Evolutionary conservation across 2,888 invertebrate genomes (phyloP).

Genomic region (Clanis bilineata): DNA sequence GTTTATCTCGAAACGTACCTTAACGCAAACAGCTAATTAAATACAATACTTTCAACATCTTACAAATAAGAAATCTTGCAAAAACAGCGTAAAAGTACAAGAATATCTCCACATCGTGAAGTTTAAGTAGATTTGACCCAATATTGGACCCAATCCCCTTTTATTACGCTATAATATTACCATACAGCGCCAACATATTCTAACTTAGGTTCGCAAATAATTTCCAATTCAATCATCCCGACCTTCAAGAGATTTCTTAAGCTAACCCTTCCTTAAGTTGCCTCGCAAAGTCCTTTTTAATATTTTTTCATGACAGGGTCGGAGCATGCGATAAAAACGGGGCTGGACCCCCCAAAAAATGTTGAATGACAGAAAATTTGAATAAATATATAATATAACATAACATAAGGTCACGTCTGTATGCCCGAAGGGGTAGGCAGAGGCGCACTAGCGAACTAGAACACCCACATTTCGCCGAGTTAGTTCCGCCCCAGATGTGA

Average conservation of each 20-base stretch:
- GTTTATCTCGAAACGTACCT: too few relatives aligned
- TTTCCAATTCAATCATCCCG: slow-evolving; percentile 12
- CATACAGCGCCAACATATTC: slow-evolving; percentile 13
- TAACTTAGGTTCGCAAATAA: slow-evolving; percentile 19
- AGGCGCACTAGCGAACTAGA: too few relatives aligned
- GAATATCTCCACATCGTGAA: not conserved
- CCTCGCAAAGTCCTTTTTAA: slow-evolving; percentile 7
- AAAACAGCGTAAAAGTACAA: not conserved
- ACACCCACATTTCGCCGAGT: too few relatives aligned
- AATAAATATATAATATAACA: too few relatives aligned
- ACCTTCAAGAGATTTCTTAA: slow-evolving; percentile 3
- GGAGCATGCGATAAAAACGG: not conserved
- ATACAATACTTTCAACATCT: too few relatives aligned
- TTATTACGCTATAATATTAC: slow-evolving; percentile 2
- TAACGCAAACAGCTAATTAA: too few relatives aligned
- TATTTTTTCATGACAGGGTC: not conserved
- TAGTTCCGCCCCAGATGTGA: too few relatives aligned
- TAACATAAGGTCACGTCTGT: too few relatives aligned
- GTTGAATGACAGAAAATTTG: not conserved
- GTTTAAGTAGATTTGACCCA: not conserved
- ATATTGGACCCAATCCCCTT: not conserved
- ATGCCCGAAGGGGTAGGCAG: too few relatives aligned
- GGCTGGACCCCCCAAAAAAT: too few relatives aligned
- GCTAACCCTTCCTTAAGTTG: slow-evolving; percentile 1
- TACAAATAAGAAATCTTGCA: not conserved